phyloP scores from a whole-genome alignment of 2,888 invertebrate genomes.

The Drosophila conformis region DNA sequence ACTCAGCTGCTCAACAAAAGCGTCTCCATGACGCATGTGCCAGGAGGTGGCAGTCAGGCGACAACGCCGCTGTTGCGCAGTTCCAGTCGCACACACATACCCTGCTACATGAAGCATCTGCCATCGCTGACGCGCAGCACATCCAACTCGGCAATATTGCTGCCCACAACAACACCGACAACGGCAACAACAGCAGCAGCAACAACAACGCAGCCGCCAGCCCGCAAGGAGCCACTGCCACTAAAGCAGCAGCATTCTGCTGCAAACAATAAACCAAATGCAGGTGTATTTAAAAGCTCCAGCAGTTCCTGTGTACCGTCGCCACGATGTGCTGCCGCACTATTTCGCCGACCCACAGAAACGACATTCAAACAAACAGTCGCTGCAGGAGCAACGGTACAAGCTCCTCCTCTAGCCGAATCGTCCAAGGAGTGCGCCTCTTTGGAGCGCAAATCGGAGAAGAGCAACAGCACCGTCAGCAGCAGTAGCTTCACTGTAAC shows the following conservation, averaged over 20 bases:
- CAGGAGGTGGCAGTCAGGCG: constrained; percentile 51
- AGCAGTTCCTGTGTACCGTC: constrained; percentile 84
- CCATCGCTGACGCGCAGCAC: constrained; percentile 83
- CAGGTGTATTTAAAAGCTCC: constrained; percentile 82
- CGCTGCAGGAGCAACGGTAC: constrained; percentile 66
- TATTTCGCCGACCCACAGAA: constrained; percentile 71
- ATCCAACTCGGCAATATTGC: constrained; percentile 83
- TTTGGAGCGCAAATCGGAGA: constrained; percentile 83
- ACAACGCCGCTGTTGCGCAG: constrained; percentile 66
- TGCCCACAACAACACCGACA: constrained; percentile 40
- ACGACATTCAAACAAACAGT: constrained; percentile 38
- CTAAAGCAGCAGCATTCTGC: constrained; percentile 36
- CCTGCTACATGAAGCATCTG: constrained; percentile 83
- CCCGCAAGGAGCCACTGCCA: constrained; percentile 33
- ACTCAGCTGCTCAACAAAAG: constrained; percentile 80
- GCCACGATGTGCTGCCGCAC: constrained; percentile 63
- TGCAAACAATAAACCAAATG: constrained; percentile 27
- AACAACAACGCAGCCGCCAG: constrained; percentile 21
- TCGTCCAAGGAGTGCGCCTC: constrained; percentile 70
- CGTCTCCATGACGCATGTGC: constrained; percentile 83
- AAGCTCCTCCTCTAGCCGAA: constrained; percentile 74
- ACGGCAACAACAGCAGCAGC: constrained; percentile 5
- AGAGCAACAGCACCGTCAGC: constrained; percentile 83
- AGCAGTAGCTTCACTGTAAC: constrained; percentile 82
- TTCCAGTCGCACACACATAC: constrained; percentile 83